Evolutionary conservation across 35 echinoderm and acorn worm species (phyloP).

Genomic region (Eucidaris tribuloides): DNA sequence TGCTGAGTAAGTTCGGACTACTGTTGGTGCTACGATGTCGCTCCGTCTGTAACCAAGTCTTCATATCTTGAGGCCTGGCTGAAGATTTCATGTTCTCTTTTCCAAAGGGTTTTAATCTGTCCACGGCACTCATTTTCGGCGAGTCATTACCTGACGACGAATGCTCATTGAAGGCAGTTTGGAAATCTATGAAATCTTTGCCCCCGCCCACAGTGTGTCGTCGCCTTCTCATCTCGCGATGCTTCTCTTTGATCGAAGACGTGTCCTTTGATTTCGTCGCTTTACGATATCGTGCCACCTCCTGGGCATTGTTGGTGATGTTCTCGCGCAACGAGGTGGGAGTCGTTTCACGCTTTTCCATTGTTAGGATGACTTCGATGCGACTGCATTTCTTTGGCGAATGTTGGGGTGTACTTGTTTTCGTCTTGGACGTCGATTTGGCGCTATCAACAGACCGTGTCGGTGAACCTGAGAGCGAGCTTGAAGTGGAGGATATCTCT

Average conservation of each 20-base stretch:
- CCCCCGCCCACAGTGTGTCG: constrained; percentile 78
- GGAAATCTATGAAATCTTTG: constrained; percentile 45
- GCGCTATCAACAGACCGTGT: neutral
- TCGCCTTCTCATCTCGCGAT: constrained; percentile 55
- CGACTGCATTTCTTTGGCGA: constrained; percentile 45
- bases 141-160: neutral
- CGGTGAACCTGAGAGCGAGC: neutral
- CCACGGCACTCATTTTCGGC: constrained; percentile 38
- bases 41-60: constrained; percentile 42
- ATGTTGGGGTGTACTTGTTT: neutral
- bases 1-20: constrained; percentile 26
- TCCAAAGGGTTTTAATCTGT: constrained; percentile 47
- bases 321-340: constrained; percentile 6
- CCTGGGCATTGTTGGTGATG: neutral
- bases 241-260: constrained; percentile 41
- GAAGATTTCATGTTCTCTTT: constrained; percentile 30
- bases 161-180: constrained; percentile 58
- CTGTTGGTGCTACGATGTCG: constrained; percentile 32
- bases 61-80: constrained; percentile 37
- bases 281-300: constrained; percentile 32
- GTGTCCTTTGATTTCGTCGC: constrained; percentile 16
- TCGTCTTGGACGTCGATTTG: constrained; percentile 5
- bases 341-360: constrained; percentile 61
- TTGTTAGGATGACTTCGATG: constrained; percentile 63
- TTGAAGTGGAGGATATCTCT: constrained; percentile 8